Conservation (phyloP, 2,113 vertebrate genomes). For the Percina caprodes region DNA sequence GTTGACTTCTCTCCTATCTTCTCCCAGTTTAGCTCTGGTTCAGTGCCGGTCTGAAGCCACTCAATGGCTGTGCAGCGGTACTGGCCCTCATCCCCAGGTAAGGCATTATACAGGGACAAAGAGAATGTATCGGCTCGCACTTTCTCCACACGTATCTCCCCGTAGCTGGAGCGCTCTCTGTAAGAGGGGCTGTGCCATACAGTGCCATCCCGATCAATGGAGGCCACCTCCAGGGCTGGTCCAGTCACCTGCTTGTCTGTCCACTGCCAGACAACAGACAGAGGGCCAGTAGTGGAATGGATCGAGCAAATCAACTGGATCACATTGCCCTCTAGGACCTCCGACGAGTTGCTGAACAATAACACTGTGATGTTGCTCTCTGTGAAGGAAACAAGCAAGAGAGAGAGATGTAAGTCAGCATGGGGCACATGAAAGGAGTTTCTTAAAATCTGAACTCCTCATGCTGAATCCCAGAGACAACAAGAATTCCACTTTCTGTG, state of each 20-base stretch:
- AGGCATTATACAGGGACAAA: constrained; percentile 90
- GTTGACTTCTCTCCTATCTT: constrained; percentile 88
- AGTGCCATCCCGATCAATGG: constrained; percentile 90
- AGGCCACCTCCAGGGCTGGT: constrained; percentile 85
- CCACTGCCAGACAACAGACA: constrained; percentile 92
- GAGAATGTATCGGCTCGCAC: constrained; percentile 85
- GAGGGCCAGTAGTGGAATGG: constrained; percentile 83
- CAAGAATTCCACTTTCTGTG: constrained; percentile 24
- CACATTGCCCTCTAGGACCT: constrained; percentile 90
- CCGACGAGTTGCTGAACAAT: constrained; percentile 89
- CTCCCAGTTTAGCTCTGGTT: constrained; percentile 89
- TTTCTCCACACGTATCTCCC: constrained; percentile 91
- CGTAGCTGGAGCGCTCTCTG: constrained; percentile 89
- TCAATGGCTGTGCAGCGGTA: constrained; percentile 92
- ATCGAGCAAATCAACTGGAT: constrained; percentile 90
- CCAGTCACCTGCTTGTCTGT: constrained; percentile 85
- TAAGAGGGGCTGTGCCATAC: constrained; percentile 87
- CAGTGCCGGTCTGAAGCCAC: constrained; percentile 85
- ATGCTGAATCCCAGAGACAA: constrained; percentile 32
- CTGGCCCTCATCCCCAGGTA: constrained; percentile 91
- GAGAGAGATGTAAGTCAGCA: not conserved
- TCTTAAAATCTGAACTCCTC: constrained; percentile 7
- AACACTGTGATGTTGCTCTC: constrained; percentile 95
- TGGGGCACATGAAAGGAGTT: constrained; percentile 5
- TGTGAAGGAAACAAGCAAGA: constrained; percentile 64